Evolutionary conservation across 2,888 invertebrate species (phyloP), one percentile per base, ranked within the genome.

Genomic region (Parthenolecanium corni): DNA sequence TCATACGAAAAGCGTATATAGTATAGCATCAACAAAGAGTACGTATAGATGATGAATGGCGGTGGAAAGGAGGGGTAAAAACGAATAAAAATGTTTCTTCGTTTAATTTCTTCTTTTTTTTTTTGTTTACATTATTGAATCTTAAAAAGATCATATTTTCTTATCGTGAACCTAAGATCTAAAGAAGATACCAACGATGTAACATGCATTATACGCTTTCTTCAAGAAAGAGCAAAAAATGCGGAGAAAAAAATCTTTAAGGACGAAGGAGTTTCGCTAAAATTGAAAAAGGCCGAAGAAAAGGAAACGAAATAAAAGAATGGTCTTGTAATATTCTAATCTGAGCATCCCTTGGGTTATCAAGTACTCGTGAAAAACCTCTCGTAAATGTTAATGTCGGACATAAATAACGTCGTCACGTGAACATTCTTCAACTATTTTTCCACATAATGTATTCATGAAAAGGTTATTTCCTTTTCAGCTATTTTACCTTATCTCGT

Each of bases 291-390:
- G 9, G 9, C 31, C 4, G 9, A 31, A 31, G 31, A 31, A 31
- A 31, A 31, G 31, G 9, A 31, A 31, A 31, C 9, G 31, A 31
- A 31, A 31, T 31, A 9, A 31, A 31, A 31, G 31, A 31, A 31
- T 53, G 36, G 36, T 56, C 56, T 42, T 44, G 42, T 56, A 56
- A 56, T 56, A 56, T 56, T 56, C 56, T 56, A 56, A 56, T 56
- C 56, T 56, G 42, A 56, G 56, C 46, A 42, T 56, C 40, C 25
- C 42, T 42, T 42, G 16, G 21, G 42, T 56, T 56, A 56, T 56
- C 25, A 56, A 56, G 42, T 42, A 56, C 9, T 6, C 56, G 42
- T 56, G 44, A 46, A 46, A 56, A 56, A 56, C 56, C 56, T 42
- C 56, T 56, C 42, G 42, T 46, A 42, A 56, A 56, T 56, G 56